Conservation (phyloP, 2,888 invertebrate species). For the Ceriagrion tenellum region DNA sequence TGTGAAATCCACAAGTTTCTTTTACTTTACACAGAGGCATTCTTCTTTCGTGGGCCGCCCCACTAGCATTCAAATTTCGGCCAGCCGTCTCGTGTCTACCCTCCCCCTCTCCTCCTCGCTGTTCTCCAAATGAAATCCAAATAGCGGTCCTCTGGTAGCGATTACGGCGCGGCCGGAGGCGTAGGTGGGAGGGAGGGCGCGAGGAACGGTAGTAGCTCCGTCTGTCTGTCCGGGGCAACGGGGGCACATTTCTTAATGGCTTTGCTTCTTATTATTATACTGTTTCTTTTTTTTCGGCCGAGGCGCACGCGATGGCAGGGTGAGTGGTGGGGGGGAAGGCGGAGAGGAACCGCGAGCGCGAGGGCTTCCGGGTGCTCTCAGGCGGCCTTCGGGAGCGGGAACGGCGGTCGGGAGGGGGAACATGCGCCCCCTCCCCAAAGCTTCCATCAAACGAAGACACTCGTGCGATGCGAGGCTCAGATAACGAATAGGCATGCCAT, state of each 20-base stretch:
- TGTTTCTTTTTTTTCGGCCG: not conserved
- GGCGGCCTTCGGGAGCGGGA: too few relatives aligned
- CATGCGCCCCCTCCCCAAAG: too few relatives aligned
- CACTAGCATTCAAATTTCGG: not conserved
- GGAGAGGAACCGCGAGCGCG: not conserved
- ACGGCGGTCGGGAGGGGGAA: not conserved
- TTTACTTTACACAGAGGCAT: too few relatives aligned
- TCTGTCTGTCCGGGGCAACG: constrained; percentile 4
- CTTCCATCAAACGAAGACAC: not conserved
- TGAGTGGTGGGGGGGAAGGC: not conserved
- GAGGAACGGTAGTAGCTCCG: not conserved
- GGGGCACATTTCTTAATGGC: constrained; percentile 31
- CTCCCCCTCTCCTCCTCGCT: not conserved
- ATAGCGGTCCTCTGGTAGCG: not conserved
- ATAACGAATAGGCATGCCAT: not conserved
- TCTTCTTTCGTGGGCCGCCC: not conserved
- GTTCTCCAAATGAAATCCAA: not conserved
- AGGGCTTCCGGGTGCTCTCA: not conserved
- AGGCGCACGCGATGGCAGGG: not conserved
- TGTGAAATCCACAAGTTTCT: too few relatives aligned
- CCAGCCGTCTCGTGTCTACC: not conserved
- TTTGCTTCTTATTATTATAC: constrained; percentile 16
- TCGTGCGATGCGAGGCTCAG: not conserved
- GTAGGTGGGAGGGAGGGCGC: not conserved
- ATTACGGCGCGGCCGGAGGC: not conserved